Evolutionary conservation across 2,888 invertebrate genomes (phyloP).

Genomic region (Meliscaeva auricollis): DNA sequence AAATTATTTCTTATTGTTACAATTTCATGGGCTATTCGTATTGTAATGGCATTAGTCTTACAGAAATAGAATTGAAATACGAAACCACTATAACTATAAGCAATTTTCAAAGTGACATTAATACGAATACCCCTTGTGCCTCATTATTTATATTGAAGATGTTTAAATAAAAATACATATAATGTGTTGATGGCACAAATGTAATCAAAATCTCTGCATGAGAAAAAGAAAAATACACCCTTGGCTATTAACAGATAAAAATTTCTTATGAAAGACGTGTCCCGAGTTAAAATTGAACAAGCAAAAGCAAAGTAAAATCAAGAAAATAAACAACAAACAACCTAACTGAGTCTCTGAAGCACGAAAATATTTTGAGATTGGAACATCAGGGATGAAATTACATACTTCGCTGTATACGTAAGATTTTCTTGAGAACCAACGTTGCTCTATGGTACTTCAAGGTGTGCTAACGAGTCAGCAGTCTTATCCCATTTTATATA

Average conservation of each 20-base stretch:
- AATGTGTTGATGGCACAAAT: conserved; percentile 6
- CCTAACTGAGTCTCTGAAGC: not conserved
- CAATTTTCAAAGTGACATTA: not conserved
- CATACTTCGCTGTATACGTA: conserved; percentile 35
- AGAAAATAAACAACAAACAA: conserved; percentile 26
- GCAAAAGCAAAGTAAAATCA: conserved; percentile 33
- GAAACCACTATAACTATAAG: not conserved
- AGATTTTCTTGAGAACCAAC: conserved; percentile 38
- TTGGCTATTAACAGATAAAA: conserved; percentile 15
- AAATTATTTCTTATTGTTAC: too few species aligned
- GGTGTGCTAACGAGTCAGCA: conserved; percentile 52
- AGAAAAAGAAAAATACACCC: conserved; percentile 3
- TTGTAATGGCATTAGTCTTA: too few species aligned
- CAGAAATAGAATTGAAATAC: too few species aligned
- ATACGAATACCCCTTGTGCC: conserved; percentile 4
- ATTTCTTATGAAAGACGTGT: conserved; percentile 17
- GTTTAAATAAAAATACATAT: conserved; percentile 16
- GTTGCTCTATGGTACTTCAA: conserved; percentile 15
- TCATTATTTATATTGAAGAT: conserved; percentile 4
- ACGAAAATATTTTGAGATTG: conserved; percentile 48
- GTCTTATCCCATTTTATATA: conserved; percentile 18
- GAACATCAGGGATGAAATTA: conserved; percentile 51
- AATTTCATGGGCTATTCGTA: too few species aligned
- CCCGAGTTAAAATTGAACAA: conserved; percentile 10
- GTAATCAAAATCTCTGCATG: conserved; percentile 12